Evolutionary conservation across 2,797 vertebrate genomes (phyloP), one percentile per base, ranked within the genome.

Genomic region (Bufotes viridis): DNA sequence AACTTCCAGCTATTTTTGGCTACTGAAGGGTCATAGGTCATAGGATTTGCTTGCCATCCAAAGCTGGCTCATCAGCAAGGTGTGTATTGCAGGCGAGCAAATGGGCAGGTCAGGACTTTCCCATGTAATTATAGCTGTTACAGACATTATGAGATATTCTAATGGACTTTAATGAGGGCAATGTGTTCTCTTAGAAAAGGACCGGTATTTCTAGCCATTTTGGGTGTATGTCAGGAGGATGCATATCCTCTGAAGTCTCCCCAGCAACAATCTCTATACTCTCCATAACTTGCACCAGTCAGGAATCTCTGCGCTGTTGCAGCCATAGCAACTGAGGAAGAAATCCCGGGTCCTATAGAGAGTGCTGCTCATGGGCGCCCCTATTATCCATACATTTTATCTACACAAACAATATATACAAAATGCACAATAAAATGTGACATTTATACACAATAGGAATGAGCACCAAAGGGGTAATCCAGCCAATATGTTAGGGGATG

Each of bases 321-420:
- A 70, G 67, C 67, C 70, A 74, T 74, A 74, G 70, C 70, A 74
- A 74, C 70, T 74, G 42, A 49, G 8, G 42, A 18, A 49, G 34
- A 74, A 70, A 70, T n/a, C 69, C 14, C 17, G 69, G 69, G 26
- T 9, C 69, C 60, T 61, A 22, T 17, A 10, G 14, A 2, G 14
- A 8, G 1, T 17, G 69, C 29, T 15, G 29, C 69, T 29, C 34
- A 70, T 70, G 69, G 63, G 69, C 29, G 24, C 69, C 69, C 69
- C 69, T 34, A 65, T 65, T 65, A 70, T 29, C 24, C 63, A 3
- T 29, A 3, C 67, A 29, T 10, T 10, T 13, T 11, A 0, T 22
- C 20, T 65, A 2, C n/a, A 65, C 5, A 29, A 24, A 69, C 24
- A 26, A 69, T 69, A 3, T n/a, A n/a, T 24, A n/a, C 22, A 34